A percentile compares a stretch with the other conserved stretches of the same genome.
Evolutionary conservation across 2,113 vertebrate species (phyloP).

Genomic region (Muscicapa adusta): DNA sequence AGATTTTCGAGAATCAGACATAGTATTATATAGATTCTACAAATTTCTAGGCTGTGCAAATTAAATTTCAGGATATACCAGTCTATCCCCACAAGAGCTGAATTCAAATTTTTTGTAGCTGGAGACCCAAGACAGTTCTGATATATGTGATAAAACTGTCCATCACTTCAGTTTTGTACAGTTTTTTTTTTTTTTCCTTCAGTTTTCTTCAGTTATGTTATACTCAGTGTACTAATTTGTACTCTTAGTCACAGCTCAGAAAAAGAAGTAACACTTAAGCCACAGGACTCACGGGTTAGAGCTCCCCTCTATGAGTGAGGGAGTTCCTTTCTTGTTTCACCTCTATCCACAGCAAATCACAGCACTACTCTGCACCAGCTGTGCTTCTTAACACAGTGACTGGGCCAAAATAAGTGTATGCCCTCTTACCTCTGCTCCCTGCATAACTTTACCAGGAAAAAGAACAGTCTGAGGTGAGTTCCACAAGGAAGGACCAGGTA

Average conservation of each 20-base stretch:
- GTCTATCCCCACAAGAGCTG: neutral
- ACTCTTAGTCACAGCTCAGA: neutral
- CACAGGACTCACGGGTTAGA: neutral
- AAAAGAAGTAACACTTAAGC: neutral
- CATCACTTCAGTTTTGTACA: neutral
- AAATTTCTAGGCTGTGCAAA: neutral
- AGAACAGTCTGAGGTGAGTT: neutral
- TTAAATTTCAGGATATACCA: neutral
- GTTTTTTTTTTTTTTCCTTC: neutral
- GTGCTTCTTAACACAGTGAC: neutral
- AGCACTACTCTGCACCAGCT: neutral
- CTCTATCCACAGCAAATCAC: neutral
- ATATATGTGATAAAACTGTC: neutral
- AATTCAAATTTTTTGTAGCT: neutral
- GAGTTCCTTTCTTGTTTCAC: neutral
- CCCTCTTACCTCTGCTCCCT: neutral
- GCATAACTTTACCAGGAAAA: neutral
- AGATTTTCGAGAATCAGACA: neutral
- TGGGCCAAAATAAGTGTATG: neutral
- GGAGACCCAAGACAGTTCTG: neutral
- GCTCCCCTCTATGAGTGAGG: neutral
- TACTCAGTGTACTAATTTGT: neutral
- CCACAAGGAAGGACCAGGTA: neutral
- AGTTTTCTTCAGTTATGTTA: neutral
- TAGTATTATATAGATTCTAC: neutral